Conservation (phyloP, 2,888 invertebrate species). For the Aplocera efformata region DNA sequence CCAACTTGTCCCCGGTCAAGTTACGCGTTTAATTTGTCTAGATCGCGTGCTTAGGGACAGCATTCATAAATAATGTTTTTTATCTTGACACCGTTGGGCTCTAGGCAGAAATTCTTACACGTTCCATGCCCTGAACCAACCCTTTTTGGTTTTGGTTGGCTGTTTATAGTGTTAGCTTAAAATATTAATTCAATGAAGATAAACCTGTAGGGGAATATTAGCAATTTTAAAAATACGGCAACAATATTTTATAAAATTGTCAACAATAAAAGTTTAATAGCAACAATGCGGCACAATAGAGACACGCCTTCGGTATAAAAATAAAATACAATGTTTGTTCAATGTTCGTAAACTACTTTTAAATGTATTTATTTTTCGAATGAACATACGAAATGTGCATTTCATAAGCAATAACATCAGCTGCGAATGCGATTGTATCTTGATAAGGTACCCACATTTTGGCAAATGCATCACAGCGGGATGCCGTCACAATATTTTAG, state of each 20-base stretch:
- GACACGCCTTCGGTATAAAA: slow-evolving; percentile 37
- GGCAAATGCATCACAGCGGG: slow-evolving; percentile 76
- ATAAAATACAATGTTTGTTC: slow-evolving; percentile 41
- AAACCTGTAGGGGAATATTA: slow-evolving; percentile 5
- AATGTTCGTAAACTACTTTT: too few species aligned
- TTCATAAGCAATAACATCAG: slow-evolving; percentile 60
- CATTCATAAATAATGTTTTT: slow-evolving; percentile 72
- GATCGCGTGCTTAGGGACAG: slow-evolving; percentile 68
- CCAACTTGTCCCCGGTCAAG: slow-evolving; percentile 58
- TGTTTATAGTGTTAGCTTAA: slow-evolving; percentile 33
- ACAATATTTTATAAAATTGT: slow-evolving; percentile 8
- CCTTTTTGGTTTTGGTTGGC: slow-evolving; percentile 50
- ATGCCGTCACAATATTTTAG: slow-evolving; percentile 78
- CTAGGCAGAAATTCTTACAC: slow-evolving; percentile 75
- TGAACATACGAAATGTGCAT: slow-evolving; percentile 39
- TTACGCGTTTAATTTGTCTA: slow-evolving; percentile 76
- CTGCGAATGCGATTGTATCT: slow-evolving; percentile 59
- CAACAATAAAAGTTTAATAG: slow-evolving; percentile 33
- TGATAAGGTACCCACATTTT: slow-evolving; percentile 77
- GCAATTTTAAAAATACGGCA: slow-evolving; percentile 10
- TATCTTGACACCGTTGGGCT: slow-evolving; percentile 65
- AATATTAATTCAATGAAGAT: slow-evolving; percentile 34
- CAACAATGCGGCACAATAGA: slow-evolving; percentile 36
- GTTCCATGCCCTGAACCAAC: slow-evolving; percentile 63
- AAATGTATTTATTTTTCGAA: slow-evolving; percentile 4